Conservation (phyloP, 2,113 vertebrate species). For the Synchiropus splendidus region DNA sequence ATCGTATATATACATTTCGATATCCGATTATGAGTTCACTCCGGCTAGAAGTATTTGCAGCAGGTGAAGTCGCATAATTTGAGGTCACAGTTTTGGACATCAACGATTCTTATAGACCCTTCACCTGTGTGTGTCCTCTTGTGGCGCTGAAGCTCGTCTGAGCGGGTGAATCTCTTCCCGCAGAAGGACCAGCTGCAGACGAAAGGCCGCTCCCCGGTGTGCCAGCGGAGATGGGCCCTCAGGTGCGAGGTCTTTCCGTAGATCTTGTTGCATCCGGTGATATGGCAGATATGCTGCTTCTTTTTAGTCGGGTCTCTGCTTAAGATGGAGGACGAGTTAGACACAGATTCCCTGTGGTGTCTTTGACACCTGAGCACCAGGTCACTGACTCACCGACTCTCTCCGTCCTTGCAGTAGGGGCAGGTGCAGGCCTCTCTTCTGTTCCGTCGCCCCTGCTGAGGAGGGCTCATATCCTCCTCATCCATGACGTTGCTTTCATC, state of each 20-base stretch:
- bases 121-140: conserved; percentile 93
- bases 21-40: no score
- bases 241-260: conserved; percentile 94
- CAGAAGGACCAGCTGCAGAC: conserved; percentile 87
- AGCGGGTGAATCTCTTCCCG: conserved; percentile 92
- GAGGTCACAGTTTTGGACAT: no score
- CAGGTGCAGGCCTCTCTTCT: conserved; percentile 91
- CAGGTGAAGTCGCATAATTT: no score
- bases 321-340: background rate
- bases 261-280: conserved; percentile 85
- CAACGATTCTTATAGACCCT: background rate
- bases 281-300: conserved; percentile 96
- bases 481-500: conserved; percentile 75
- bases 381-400: conserved; percentile 73
- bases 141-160: conserved; percentile 91
- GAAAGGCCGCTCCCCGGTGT: conserved; percentile 91
- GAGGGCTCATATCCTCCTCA: conserved; percentile 77
- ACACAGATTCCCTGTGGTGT: background rate
- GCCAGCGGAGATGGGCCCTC: conserved; percentile 90
- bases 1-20: no score
- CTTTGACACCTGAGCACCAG: background rate
- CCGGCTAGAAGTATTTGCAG: no score
- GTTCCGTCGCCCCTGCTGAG: conserved; percentile 75
- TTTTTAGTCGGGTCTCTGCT: conserved; percentile 84
- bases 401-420: conserved; percentile 94